Conservation (phyloP, 2,113 vertebrate species). For the Anhinga rufa region DNA sequence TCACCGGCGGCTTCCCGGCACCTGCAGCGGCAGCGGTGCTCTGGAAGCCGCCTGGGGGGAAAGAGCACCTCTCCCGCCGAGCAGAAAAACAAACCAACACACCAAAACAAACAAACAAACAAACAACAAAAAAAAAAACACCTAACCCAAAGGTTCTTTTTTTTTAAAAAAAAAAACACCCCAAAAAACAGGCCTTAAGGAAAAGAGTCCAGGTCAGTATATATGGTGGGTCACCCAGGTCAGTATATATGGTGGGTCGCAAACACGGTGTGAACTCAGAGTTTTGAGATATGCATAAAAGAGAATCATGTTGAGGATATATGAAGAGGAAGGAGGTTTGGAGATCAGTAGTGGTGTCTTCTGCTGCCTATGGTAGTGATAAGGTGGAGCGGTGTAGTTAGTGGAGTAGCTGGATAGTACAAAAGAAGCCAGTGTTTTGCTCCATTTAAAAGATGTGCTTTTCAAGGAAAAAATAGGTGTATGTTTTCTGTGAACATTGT, state of each 20-base stretch:
- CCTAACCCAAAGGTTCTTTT: too few species aligned
- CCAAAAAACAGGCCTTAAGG: rapidly evolving
- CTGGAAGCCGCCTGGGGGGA: too few species aligned
- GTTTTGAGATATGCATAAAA: rapidly evolving
- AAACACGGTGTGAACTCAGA: rapidly evolving
- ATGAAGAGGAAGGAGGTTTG: neutral
- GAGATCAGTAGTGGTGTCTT: rapidly evolving
- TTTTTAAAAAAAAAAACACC: too few species aligned
- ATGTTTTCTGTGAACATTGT: rapidly evolving
- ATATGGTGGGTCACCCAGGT: rapidly evolving
- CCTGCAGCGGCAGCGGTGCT: neutral
- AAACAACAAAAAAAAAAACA: neutral
- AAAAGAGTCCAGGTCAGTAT: rapidly evolving
- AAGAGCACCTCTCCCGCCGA: neutral
- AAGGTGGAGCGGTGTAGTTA: rapidly evolving
- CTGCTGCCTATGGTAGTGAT: too few species aligned
- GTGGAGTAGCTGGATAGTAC: too few species aligned
- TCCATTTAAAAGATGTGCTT: rapidly evolving
- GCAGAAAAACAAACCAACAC: too few species aligned
- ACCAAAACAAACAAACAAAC: too few species aligned
- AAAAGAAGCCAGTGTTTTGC: rapidly evolving
- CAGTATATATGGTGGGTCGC: rapidly evolving
- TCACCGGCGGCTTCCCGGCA: rapidly evolving
- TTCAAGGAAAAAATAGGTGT: rapidly evolving
- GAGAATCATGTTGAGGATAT: rapidly evolving